These are phyloP conservation scores for Pogonophryne albipinna DNA, from an alignment of 2,797 vertebrate genomes.

Conservation along the genomic window DNA sequence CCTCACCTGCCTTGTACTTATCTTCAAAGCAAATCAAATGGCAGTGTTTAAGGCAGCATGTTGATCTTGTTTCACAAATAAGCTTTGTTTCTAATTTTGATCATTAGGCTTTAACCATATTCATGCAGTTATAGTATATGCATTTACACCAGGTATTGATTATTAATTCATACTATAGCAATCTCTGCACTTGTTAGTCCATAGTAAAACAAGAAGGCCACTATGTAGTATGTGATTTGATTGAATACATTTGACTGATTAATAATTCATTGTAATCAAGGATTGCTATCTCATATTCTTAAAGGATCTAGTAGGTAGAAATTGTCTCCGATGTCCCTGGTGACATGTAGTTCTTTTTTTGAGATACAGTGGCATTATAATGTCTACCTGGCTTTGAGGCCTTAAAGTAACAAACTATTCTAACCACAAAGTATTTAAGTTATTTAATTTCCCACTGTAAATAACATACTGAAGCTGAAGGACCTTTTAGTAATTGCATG, in stretches of 20 bases:
- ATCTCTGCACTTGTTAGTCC: conserved; percentile 35
- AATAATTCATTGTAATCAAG: conserved; percentile 45
- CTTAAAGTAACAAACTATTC: background rate
- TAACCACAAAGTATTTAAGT: background rate
- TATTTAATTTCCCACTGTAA: background rate
- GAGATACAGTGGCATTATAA: conserved; percentile 4
- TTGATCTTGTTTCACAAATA: background rate
- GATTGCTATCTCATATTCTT: conserved; percentile 22
- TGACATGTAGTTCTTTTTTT: conserved; percentile 14
- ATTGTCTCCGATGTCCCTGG: conserved; percentile 1
- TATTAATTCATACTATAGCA: conserved; percentile 19
- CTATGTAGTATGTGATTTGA: conserved; percentile 22
- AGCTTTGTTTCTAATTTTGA: background rate
- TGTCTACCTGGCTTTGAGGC: background rate
- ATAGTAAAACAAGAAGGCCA: conserved; percentile 28
- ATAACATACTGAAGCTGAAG: background rate
- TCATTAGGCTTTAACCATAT: conserved; percentile 1
- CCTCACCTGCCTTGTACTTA: background rate
- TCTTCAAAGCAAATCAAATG: background rate
- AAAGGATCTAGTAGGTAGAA: conserved; percentile 16
- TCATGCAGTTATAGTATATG: conserved; percentile 21
- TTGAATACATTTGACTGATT: conserved; percentile 32
- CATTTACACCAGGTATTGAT: conserved; percentile 31
- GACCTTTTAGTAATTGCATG: background rate
- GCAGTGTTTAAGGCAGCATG: conserved; percentile 1